phyloP scores from a whole-genome alignment of 2,797 vertebrate genomes.

The Myripristis murdjan region DNA sequence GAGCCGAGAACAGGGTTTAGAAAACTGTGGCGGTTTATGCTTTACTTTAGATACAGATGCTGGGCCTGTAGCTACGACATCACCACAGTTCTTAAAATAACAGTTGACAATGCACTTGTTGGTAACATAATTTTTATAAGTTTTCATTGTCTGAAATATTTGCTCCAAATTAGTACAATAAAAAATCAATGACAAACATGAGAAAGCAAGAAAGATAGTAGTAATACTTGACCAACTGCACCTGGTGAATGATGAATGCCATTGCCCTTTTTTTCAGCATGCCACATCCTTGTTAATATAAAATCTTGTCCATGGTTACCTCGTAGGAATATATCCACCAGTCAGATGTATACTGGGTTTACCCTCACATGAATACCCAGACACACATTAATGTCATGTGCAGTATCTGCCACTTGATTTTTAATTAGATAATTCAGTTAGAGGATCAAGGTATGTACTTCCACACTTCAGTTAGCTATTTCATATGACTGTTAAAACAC shows the following conservation, averaged over 20 bases:
- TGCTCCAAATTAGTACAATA: too few species aligned
- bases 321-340: conserved; percentile 1
- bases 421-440: conserved; percentile 2
- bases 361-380: not conserved
- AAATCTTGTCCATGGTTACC: not conserved
- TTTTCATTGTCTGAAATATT: too few species aligned
- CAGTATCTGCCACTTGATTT: conserved; percentile 1
- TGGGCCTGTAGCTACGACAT: not conserved
- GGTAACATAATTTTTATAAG: too few species aligned
- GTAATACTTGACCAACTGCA: not conserved
- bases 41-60: too few species aligned
- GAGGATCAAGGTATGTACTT: conserved; percentile 15
- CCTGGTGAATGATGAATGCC: not conserved
- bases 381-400: not conserved
- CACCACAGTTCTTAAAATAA: not conserved
- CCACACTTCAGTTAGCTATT: conserved; percentile 29
- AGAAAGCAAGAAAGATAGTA: too few species aligned
- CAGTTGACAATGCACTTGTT: too few species aligned
- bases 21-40: not conserved
- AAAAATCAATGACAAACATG: too few species aligned
- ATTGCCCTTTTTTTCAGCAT: not conserved
- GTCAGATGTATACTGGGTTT: conserved; percentile 10
- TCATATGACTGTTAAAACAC: conserved; percentile 26
- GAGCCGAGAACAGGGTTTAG: not conserved
- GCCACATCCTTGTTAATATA: not conserved